Base-by-base conservation (phyloP, 1,140 invertebrate species). In the Idris sp. region DNA sequence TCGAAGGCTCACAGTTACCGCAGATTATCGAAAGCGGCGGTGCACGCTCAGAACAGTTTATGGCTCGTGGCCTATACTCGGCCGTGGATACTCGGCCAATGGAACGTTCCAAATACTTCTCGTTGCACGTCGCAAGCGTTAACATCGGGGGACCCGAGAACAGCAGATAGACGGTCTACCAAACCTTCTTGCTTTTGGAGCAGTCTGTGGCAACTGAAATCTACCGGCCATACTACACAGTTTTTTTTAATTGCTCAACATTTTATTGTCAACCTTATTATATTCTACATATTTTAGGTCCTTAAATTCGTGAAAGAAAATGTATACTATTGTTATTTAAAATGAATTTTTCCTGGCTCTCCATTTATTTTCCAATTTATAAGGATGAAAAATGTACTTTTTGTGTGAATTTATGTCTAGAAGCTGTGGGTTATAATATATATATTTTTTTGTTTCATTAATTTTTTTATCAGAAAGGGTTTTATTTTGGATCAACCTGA, bases 91-190 rank as follows among this genome's bases (percentile, higher is more conserved):
- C 83, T 85, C 84, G 83, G 83, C 84, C 84, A 85, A 80, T 83
- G 83, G 84, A 84, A 84, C 84, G 84, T 84, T 83, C 84, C 81
- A 80, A 86, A 84, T 86, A 84, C 83, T 86, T 84, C 78, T 83
- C 83, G 81, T 79, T 80, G 68, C 78, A 77, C 79, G 74, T 79
- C 74, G 79, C 81, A 73, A 74, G 46, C 53, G 43, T 53, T 65
- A 51, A 73, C 59, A 65, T 65, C 69, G 69, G 19, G 58, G 53
- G 41, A 49, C 69, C 68, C 56, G 53, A 36, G 9, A 31, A 38
- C 41, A 73, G 53, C 30, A 38, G 43, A 48, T 43, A 64, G 43
- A 53, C n/a, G 46, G 36, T 30, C 7, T 33, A 10, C 54, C 31
- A 41, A 59, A 56, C 38, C 44, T 51, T 68, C 44, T 68, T 49